Base-by-base conservation (phyloP, 2,797 vertebrate species). In the Leucoraja ocellata region DNA sequence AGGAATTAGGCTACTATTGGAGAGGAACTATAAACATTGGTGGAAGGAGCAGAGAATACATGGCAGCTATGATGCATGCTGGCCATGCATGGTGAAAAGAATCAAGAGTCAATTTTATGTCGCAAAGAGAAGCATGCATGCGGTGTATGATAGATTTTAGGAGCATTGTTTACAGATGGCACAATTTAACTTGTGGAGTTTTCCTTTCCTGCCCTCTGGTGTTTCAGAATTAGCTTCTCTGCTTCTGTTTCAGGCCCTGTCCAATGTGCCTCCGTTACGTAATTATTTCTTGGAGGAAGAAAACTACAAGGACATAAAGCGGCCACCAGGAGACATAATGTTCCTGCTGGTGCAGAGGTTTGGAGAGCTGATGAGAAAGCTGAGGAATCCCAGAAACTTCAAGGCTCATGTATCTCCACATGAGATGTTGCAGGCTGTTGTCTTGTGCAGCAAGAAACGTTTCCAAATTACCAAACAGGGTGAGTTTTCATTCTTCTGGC, bases 391-490 rank as follows among this genome's bases (percentile, higher is more conserved):
- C 0, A 96, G 99, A 2, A 99, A 99, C 94, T 99, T 99, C 95
- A 99, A 99, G 94, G 99, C 99, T 0, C 99, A 99, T 0, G 99
- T 99, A 7, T 99, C 98, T 0, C 99, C 99, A 2, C 99, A 99
- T 0, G 99, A 99, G 96, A 99, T 99, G 99, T 96, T 99, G 93
- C 99, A 99, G 95, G 99, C 99, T 0, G 99, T 99, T 65, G 99
- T 99, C 63, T 97, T 99, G 6, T 99, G 98, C 96, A 99, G 98
- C 96, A 99, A 99, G 96, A 99, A 99, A 95, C 99, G 97, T 94
- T 99, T 99, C 95, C 98, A 99, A 96, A 99, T 99, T 95, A 99
- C 99, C 93, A 99, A 99, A 94, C 98, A 99, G 95, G 98, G 98
- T 98, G 94, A 36, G 93, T 18, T 11, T 46, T 46, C 46, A 46